phyloP scores from a whole-genome alignment of 2,797 vertebrate species.

The Halcyon smyrnensis region DNA sequence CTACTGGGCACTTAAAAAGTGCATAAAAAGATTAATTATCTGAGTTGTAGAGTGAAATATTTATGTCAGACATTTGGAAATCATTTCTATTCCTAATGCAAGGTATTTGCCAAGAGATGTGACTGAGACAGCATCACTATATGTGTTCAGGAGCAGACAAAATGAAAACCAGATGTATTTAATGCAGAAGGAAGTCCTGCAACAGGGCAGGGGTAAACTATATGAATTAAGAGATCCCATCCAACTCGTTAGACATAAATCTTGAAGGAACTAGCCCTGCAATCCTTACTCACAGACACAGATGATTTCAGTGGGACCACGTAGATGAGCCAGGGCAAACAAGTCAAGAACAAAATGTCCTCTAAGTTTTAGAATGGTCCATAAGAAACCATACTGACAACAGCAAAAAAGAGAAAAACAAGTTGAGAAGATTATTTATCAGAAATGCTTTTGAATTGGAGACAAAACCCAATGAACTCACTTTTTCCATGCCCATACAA shows the following conservation, averaged over 20 bases:
- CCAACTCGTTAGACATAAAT: slow-evolving; percentile 51
- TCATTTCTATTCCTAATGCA: slow-evolving; percentile 17
- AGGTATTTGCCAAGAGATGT: slow-evolving; percentile 65
- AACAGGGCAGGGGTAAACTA: slow-evolving; percentile 38
- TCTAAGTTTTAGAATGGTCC: background rate
- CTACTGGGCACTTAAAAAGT: background rate
- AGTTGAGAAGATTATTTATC: background rate
- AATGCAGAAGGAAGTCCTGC: slow-evolving; percentile 52
- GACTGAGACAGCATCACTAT: slow-evolving; percentile 53
- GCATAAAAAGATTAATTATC: slow-evolving; percentile 43
- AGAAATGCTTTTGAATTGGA: background rate
- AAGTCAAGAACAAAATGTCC: slow-evolving; percentile 52
- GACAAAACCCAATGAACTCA: background rate
- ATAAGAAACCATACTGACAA: background rate
- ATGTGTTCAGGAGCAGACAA: slow-evolving; percentile 20
- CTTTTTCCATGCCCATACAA: background rate
- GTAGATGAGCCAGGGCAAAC: slow-evolving; percentile 42
- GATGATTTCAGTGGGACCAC: slow-evolving; percentile 35
- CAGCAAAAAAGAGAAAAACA: background rate
- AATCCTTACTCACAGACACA: background rate
- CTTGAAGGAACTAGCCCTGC: slow-evolving; percentile 28
- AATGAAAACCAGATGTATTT: slow-evolving; percentile 67
- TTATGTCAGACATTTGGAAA: slow-evolving; percentile 63
- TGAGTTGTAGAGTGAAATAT: slow-evolving; percentile 22
- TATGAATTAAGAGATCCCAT: slow-evolving; percentile 46